Evolutionary conservation across 1,140 invertebrate genomes (phyloP).

Genomic region (Hylyphantes graminicola): DNA sequence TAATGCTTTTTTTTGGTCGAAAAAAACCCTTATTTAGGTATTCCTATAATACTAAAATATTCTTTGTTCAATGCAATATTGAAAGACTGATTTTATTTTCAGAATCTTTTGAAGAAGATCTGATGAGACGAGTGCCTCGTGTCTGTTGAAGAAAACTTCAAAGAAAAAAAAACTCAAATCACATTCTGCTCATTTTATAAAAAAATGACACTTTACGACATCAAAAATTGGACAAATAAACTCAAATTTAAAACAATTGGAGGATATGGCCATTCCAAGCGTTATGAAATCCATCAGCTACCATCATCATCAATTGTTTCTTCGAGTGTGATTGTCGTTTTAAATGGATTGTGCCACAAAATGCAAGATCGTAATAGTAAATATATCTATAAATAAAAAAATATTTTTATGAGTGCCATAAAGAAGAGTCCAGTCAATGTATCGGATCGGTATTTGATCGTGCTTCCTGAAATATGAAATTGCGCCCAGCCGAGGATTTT

Average conservation of each 20-base stretch:
- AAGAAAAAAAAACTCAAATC: not conserved
- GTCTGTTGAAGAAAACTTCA: conserved; percentile 35
- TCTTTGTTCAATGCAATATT: not conserved
- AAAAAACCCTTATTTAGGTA: no score
- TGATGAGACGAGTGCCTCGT: conserved; percentile 46
- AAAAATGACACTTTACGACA: not conserved
- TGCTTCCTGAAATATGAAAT: no score
- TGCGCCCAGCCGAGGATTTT: no score
- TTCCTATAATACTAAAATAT: no score
- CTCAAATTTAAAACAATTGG: no score
- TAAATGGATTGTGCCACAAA: conserved; percentile 15
- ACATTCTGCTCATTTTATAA: conserved; percentile 15
- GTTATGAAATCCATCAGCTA: not conserved
- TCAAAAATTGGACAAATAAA: no score
- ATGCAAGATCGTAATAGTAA: not conserved
- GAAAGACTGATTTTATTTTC: not conserved
- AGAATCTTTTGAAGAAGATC: conserved; percentile 50
- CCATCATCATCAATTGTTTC: not conserved
- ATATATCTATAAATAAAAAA: no score
- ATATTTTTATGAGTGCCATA: no score
- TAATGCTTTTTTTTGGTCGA: no score
- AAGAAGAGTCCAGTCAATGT: no score
- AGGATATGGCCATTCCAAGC: not conserved
- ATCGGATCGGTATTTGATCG: no score
- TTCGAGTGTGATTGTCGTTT: not conserved